Conservation (phyloP, 1,140 invertebrate species). For the Ips nitidus region DNA sequence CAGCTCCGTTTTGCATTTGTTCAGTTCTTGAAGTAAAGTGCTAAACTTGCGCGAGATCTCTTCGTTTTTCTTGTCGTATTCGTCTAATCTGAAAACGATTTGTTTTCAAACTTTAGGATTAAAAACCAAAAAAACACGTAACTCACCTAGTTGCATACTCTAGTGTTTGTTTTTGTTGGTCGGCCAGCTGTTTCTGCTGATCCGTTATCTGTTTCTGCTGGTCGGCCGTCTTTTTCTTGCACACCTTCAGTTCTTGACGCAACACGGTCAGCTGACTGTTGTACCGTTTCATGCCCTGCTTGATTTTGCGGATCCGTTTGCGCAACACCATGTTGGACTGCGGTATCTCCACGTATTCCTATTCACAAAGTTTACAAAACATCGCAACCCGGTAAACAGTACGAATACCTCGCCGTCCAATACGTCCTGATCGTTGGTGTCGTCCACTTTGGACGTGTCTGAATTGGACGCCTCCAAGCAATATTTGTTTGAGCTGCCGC, state of each 20-base stretch:
- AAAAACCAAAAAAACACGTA: neutral
- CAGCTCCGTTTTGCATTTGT: slow-evolving; percentile 86
- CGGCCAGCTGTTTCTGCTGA: slow-evolving; percentile 74
- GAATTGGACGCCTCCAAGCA: slow-evolving; percentile 33
- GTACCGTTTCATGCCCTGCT: slow-evolving; percentile 85
- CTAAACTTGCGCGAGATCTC: slow-evolving; percentile 85
- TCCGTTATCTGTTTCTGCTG: slow-evolving; percentile 82
- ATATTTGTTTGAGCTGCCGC: slow-evolving; percentile 65
- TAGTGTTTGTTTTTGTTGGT: slow-evolving; percentile 73
- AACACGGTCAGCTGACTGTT: slow-evolving; percentile 75
- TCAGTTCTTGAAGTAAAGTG: slow-evolving; percentile 82
- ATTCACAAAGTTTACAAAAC: slow-evolving; percentile 37
- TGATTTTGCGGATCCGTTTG: slow-evolving; percentile 82
- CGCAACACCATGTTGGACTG: slow-evolving; percentile 82
- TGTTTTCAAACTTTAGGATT: neutral
- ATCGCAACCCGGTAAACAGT: slow-evolving; percentile 26
- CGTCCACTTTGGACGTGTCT: slow-evolving; percentile 28
- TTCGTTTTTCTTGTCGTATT: slow-evolving; percentile 88
- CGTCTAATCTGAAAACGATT: slow-evolving; percentile 63
- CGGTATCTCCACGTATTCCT: slow-evolving; percentile 63
- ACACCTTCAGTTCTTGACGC: slow-evolving; percentile 72
- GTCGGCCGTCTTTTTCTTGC: slow-evolving; percentile 76
- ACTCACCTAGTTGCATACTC: slow-evolving; percentile 67
- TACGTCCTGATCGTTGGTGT: slow-evolving; percentile 28
- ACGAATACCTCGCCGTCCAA: slow-evolving; percentile 40